Evolutionary conservation across 2,113 vertebrate genomes (phyloP).

Genomic region (Emydocephalus ijimae): DNA sequence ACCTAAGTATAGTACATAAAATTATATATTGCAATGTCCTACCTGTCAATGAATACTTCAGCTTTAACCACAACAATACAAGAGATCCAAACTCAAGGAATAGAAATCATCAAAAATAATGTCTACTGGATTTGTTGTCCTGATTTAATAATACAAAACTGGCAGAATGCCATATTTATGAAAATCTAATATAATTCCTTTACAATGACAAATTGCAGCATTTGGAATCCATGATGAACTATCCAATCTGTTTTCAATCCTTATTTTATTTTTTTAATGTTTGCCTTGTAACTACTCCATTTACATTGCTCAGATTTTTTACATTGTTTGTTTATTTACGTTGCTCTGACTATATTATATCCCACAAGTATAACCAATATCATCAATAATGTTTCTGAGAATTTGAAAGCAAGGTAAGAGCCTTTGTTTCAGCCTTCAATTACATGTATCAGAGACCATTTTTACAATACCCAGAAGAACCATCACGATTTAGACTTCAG

Average conservation of each 20-base stretch:
- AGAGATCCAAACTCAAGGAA: too few species aligned
- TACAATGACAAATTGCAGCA: neutral
- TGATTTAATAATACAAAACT: neutral
- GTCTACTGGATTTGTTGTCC: neutral
- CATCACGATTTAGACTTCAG: constrained; percentile 30
- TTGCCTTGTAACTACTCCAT: neutral
- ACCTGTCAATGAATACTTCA: too few species aligned
- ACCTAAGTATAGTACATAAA: too few species aligned
- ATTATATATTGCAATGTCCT: too few species aligned
- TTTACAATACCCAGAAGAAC: constrained; percentile 20
- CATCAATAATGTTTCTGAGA: constrained; percentile 4
- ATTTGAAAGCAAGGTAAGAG: constrained; percentile 29
- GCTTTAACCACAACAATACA: too few species aligned
- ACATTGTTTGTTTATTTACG: neutral
- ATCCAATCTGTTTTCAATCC: neutral
- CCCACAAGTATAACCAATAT: neutral
- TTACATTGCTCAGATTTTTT: neutral
- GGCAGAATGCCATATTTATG: neutral
- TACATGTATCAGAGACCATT: constrained; percentile 12
- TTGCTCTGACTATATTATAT: neutral
- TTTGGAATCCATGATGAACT: neutral
- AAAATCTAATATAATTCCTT: neutral
- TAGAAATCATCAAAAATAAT: neutral
- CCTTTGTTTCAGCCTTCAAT: neutral
- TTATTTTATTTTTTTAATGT: neutral